phyloP scores from a whole-genome alignment of 2,113 vertebrate genomes.

The Cynocephalus volans region DNA sequence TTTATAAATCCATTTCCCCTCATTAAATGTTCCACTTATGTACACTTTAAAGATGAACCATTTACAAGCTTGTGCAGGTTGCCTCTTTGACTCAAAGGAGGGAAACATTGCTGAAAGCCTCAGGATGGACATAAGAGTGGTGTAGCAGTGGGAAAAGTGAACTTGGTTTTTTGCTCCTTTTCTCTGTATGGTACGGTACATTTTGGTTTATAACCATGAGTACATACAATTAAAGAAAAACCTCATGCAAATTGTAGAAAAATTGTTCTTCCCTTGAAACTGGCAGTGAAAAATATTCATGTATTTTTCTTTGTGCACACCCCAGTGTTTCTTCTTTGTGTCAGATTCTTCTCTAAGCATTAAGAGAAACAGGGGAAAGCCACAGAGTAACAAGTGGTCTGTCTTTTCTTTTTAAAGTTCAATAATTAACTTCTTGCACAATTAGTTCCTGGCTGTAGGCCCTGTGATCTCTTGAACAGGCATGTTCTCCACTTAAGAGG shows the following conservation, averaged over 20 bases:
- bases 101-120: conserved; percentile 76
- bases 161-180: conserved; percentile 65
- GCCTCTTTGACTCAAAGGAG: conserved; percentile 80
- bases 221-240: conserved; percentile 81
- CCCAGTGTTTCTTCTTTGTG: conserved; percentile 68
- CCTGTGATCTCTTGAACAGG: conserved; percentile 38
- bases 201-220: conserved; percentile 78
- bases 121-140: conserved; percentile 77
- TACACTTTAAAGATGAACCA: conserved; percentile 88
- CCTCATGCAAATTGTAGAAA: conserved; percentile 91
- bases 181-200: conserved; percentile 76
- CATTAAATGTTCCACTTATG: conserved; percentile 88
- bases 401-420: conserved; percentile 56
- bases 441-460: background rate
- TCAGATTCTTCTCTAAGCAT: conserved; percentile 67
- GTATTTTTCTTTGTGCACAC: conserved; percentile 81
- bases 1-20: conserved; percentile 89
- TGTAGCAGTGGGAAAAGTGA: conserved; percentile 65
- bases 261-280: conserved; percentile 80
- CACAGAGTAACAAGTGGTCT: conserved; percentile 37
- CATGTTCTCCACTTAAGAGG: conserved; percentile 25
- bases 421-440: conserved; percentile 27
- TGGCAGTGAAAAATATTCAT: conserved; percentile 90
- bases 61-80: conserved; percentile 87
- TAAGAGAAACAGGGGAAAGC: conserved; percentile 77